phyloP scores from a whole-genome alignment of 2,888 invertebrate genomes.

The Callyntrura guangdongensis region DNA sequence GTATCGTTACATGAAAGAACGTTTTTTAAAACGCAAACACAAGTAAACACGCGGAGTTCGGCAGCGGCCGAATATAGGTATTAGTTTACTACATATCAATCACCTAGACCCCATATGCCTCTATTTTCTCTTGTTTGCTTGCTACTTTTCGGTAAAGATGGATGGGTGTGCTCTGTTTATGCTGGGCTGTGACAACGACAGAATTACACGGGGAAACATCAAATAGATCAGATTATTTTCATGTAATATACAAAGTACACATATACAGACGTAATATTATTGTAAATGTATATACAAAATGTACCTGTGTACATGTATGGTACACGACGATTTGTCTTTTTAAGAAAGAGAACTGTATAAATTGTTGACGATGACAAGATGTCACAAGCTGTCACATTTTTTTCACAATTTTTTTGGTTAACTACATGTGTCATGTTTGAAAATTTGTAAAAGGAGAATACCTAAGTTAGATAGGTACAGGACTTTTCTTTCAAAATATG shows the following conservation, averaged over 20 bases:
- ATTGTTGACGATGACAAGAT: slow-evolving; percentile 22
- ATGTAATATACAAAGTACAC: no score
- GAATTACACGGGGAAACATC: slow-evolving; percentile 48
- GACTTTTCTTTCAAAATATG: no score
- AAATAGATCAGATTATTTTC: slow-evolving; percentile 3
- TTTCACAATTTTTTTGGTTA: not conserved
- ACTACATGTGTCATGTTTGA: not conserved
- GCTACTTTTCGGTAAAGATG: slow-evolving; percentile 27
- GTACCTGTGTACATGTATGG: not conserved
- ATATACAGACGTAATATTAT: not conserved
- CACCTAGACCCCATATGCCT: no score
- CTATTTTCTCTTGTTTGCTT: not conserved
- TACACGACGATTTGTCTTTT: not conserved
- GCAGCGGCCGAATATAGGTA: not conserved
- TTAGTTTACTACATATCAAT: not conserved
- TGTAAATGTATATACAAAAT: not conserved
- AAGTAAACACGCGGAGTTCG: not conserved
- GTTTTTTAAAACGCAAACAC: slow-evolving; percentile 11
- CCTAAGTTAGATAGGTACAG: not conserved
- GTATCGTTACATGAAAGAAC: slow-evolving; percentile 49
- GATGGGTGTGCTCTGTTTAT: slow-evolving; percentile 57
- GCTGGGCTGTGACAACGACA: slow-evolving; percentile 65
- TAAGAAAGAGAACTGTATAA: slow-evolving; percentile 2
- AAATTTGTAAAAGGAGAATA: not conserved
- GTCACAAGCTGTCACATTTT: slow-evolving; percentile 26